Base-by-base conservation (phyloP, 2,888 invertebrate genomes). In the Candidula unifasciata region DNA sequence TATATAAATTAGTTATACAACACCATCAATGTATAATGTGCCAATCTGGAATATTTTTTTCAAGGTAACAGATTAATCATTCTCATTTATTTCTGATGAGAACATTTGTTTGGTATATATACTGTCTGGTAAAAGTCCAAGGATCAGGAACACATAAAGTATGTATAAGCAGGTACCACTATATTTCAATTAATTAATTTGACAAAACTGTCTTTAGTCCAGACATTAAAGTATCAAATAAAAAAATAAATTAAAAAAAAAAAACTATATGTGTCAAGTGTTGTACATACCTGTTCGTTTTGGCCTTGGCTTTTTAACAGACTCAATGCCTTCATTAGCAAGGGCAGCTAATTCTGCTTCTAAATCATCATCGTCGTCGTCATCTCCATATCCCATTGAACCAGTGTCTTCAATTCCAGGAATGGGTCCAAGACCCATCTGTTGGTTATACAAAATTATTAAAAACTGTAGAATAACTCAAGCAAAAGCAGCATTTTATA, bases 311-410 rank as follows among this genome's bases (percentile, higher is more conserved):
- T 87, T 89, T 76, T 88, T 89, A 3, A 76, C 76, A 66, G 80
- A 85, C 3, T 88, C 88, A 77, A 76, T 85, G 18, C 89, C 90
- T 80, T 90, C 89, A 44, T 93, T 92, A 86, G 94, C 94, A 85
- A 97, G 95, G 0, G 96, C 96, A 60, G 96, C 96, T 88, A 98
- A 94, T 93, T 98, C 98, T 0, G 97, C 97, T 93, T 98, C 98
- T 87, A 98, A 94, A 92, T 97, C 97, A 85, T 96, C 96, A 92
- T 97, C 97, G 90, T 95, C 94, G 57, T 90, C 91, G 0, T 93
- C 95, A 90, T 95, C 95, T 89, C 87, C 87, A 80, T 86, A 85
- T 18, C 52, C 80, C 84, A 84, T 83, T 27, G 77, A 69, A 44
- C 82, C 84, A 64, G 87, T 86, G 64, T 86, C 87, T 24, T 74